Base-by-base conservation (phyloP, 1,140 invertebrate genomes). In the Drosophila orosa region DNA sequence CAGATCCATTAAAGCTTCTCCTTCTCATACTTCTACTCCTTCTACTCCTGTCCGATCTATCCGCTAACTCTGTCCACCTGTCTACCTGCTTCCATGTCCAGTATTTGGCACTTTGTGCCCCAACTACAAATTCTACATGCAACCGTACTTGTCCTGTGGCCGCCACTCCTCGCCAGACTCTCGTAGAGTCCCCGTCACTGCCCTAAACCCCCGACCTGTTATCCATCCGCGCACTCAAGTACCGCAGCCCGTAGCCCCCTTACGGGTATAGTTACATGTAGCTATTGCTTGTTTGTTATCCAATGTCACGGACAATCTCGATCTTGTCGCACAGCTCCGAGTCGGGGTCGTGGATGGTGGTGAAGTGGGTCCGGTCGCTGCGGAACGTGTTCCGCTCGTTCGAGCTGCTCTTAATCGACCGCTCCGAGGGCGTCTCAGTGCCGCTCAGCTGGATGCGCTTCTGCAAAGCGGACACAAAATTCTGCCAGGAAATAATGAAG, bases 391-490 rank as follows among this genome's bases (percentile, higher is more conserved):
- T 95, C 76, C 95, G 95, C 92, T 95, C 95, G 68, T 92, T 92
- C 4, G 91, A 92, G 57, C 91, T 92, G 10, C 66, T 95, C 94
- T 55, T 94, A 74, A 85, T 90, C 17, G 91, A 91, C 3, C 91
- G 82, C 58, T 90, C 90, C 15, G 90, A 91, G 7, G 80, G 92
- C 37, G 90, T 91, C 66, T 81, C 92, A 56, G 76, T 92, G 84
- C 79, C 93, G 75, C 78, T 93, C 73, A 94, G 93, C 84, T 93
- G 94, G 81, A 90, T 93, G 75, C 92, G 92, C 90, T 95, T 95
- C 91, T 97, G 96, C 67, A 97, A 92, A 35, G 95, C 95, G 90
- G 96, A 96, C 12, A 97, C 95, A 90, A 96, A 97, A 86, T 95
- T 96, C 96, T 97, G 93, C 13, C 44, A 52, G 2, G 9, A 10